phyloP scores from a whole-genome alignment of 2,888 invertebrate species.

The Drosophila koepferae region DNA sequence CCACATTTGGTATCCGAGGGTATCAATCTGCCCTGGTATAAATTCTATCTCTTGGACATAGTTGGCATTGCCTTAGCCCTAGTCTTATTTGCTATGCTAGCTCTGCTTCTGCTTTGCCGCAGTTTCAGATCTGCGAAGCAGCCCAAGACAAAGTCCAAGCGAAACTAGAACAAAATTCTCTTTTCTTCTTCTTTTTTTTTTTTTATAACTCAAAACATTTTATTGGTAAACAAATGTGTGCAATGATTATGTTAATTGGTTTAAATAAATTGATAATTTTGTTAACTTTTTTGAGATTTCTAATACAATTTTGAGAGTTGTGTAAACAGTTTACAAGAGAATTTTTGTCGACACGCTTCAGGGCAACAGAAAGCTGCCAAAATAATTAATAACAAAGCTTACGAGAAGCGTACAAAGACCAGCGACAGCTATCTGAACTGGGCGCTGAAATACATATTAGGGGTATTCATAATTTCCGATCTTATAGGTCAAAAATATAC shows the following conservation, averaged over 20 bases:
- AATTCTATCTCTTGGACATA: conserved; percentile 82
- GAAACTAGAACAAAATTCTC: background rate
- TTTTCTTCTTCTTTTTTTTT: background rate
- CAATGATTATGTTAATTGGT: conserved; percentile 44
- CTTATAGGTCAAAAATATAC: conserved; percentile 20
- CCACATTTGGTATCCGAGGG: conserved; percentile 79
- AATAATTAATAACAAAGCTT: conserved; percentile 75
- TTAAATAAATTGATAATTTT: conserved; percentile 20
- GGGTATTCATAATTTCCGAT: conserved; percentile 38
- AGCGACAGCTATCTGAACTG: conserved; percentile 65
- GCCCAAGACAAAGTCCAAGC: conserved; percentile 1
- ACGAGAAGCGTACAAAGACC: conserved; percentile 71
- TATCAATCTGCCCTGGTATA: conserved; percentile 79
- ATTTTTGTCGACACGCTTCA: conserved; percentile 38
- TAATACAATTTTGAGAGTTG: conserved; percentile 51
- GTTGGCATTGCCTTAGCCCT: conserved; percentile 43
- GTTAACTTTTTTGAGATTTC: conserved; percentile 27
- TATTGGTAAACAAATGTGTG: conserved; percentile 58
- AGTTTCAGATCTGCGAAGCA: conserved; percentile 15
- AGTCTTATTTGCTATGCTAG: conserved; percentile 27
- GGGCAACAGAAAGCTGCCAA: conserved; percentile 70
- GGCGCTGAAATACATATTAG: conserved; percentile 69
- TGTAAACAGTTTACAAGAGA: conserved; percentile 16
- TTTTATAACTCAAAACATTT: conserved; percentile 51
- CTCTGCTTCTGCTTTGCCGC: conserved; percentile 21